Evolutionary conservation across 2,113 vertebrate genomes (phyloP).

Genomic region (Stigmatopora nigra): DNA sequence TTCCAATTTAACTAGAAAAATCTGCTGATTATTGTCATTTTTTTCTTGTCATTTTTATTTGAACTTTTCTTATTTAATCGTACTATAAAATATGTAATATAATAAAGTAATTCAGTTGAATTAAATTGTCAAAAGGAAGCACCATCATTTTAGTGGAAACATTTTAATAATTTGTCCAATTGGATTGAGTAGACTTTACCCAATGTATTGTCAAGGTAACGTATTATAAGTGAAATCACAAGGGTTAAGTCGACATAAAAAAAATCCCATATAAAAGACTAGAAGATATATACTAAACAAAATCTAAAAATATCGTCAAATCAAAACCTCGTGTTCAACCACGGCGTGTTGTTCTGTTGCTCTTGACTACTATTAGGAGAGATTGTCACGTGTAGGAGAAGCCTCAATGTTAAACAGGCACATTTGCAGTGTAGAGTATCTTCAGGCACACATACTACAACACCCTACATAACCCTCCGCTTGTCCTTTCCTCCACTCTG

Average conservation of each 20-base stretch:
- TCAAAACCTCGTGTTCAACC: conserved; percentile 2
- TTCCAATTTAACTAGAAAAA: too few relatives aligned
- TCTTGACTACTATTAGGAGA: neutral
- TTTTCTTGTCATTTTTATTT: too few relatives aligned
- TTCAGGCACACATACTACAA: neutral
- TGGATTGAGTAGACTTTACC: neutral
- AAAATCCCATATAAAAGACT: too few relatives aligned
- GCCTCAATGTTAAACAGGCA: neutral
- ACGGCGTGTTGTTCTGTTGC: neutral
- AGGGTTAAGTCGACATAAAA: neutral
- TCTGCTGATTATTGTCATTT: too few relatives aligned
- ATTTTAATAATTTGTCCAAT: neutral
- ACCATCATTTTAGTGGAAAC: neutral
- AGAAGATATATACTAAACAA: neutral
- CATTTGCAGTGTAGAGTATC: neutral
- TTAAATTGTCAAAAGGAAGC: neutral
- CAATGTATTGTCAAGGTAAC: neutral
- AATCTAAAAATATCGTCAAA: neutral
- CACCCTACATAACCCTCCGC: neutral
- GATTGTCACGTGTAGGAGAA: neutral
- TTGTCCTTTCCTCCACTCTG: conserved; percentile 22
- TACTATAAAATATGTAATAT: too few relatives aligned
- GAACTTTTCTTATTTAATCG: too few relatives aligned
- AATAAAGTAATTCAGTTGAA: too few relatives aligned
- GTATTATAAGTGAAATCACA: neutral